Base-by-base conservation (phyloP, 2,888 invertebrate genomes). In the Criorhina ranunculi region DNA sequence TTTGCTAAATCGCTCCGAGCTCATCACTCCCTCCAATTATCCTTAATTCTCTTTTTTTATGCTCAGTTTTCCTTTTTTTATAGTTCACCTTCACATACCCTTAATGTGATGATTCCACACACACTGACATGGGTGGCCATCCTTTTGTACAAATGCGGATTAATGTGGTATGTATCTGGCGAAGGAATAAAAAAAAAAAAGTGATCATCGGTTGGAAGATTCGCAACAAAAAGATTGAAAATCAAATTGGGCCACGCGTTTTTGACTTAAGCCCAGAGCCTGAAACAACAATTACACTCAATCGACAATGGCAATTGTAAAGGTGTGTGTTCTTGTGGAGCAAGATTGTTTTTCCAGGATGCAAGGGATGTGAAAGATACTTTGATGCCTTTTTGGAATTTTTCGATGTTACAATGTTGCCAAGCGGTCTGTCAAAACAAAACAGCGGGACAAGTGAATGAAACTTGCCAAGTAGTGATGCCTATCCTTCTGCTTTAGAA, bases 41-140 rank as follows among this genome's bases (percentile, higher is more conserved):
- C 44, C 33, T 53, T 64, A 70, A 72, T 72, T 55, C 66, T 51
- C 44, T 46, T 72, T 46, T 72, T 78, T 62, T 46, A 33, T 49
- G 15, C 40, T 37, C 29, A 42, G 17, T 64, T 64, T n/a, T 55
- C 49, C 35, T 35, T 46, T 37, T 64, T 40, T 67, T n/a, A 66
- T 55, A 66, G 72, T 66, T 15, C 46, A 15, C 12, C 35, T 62
- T 37, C 2, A 55, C 33, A 37, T 8, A n/a, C n/a, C n/a, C 4
- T 24, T 17, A 57, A 69, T 77, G 76, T 70, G 77, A 72, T 64
- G 55, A 72, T 77, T 72, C 42, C 53, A 53, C 62, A 81, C 62
- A 81, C 53, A 82, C 66, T 73, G 72, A 62, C 73, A 69, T 73
- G 82, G 82, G 82, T 83, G 82, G 82, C 42, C 82, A 73, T 70